Base-by-base conservation (phyloP, 2,888 invertebrate species). In the Xanthia icteritia region DNA sequence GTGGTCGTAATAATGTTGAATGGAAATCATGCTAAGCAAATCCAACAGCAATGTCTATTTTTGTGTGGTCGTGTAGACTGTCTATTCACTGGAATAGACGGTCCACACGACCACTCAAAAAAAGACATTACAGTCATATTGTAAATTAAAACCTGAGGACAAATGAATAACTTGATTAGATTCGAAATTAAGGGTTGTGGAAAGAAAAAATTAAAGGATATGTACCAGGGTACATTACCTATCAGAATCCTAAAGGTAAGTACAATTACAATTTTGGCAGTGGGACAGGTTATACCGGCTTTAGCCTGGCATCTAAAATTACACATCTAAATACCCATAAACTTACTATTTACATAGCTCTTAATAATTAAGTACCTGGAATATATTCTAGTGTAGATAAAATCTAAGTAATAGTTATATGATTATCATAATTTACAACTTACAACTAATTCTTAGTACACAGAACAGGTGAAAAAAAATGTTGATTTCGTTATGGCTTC, bases 351-450 rank as follows among this genome's bases (percentile, higher is more conserved):
- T 86, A 86, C 83, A 86, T 67, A 75, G 45, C 11, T 63, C 73
- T 77, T 77, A 77, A 48, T 39, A 23, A 69, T 48, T 67, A 79
- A 39, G 56, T 36, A 70, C 39, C 31, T 72, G 86, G 86, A 86
- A 86, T 84, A 86, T 83, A 86, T 73, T 61, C 63, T 86, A 84
- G 13, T 27, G 45, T 66, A 66, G 76, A 76, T 86, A 65, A 66
- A 71, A 79, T 71, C 71, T 79, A 51, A 79, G 31, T 68, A 58
- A 58, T 85, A 85, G 61, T 70, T 67, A 39, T 54, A 82, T 23
- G 83, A 75, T 85, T 84, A 85, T 79, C 76, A 76, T 86, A 77
- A 76, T 79, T 66, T 83, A 81, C 70, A 80, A 60, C 67, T 69
- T 82, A 82, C 51, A 51, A 69, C 45, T 66, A 48, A 39, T 60